phyloP scores from a whole-genome alignment of 1,140 invertebrate species.

The Cyrtorhinus lividipennis region DNA sequence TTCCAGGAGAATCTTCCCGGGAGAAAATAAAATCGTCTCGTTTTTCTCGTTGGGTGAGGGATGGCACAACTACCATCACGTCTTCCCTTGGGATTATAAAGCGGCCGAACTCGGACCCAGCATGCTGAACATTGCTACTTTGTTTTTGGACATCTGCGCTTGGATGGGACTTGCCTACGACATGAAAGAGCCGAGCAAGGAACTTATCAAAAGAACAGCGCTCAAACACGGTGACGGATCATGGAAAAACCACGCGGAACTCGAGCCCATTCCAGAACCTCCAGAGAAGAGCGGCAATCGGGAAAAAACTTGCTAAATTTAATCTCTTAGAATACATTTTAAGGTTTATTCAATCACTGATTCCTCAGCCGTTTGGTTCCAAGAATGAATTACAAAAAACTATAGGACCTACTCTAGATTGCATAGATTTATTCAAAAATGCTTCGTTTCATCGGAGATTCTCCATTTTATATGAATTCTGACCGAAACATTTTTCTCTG shows the following conservation, averaged over 20 bases:
- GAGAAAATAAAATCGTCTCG: slow-evolving; percentile 44
- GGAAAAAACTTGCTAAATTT: too few relatives aligned
- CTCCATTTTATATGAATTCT: too few relatives aligned
- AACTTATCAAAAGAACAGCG: slow-evolving; percentile 30
- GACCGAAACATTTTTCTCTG: too few relatives aligned
- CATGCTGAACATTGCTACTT: slow-evolving; percentile 34
- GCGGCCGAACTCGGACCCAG: slow-evolving; percentile 45
- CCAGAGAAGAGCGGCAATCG: too few relatives aligned
- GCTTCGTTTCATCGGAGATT: too few relatives aligned
- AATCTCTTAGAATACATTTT: too few relatives aligned
- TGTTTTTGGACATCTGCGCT: slow-evolving; percentile 35
- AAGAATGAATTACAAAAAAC: too few relatives aligned
- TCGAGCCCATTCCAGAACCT: slow-evolving; percentile 32
- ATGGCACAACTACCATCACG: slow-evolving; percentile 71
- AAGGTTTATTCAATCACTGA: too few relatives aligned
- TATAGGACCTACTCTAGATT: too few relatives aligned
- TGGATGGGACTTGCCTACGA: slow-evolving; percentile 46
- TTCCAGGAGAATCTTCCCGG: slow-evolving; percentile 46
- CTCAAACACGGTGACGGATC: slow-evolving; percentile 41
- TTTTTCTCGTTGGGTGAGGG: slow-evolving; percentile 44
- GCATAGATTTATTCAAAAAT: too few relatives aligned
- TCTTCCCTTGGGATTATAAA: slow-evolving; percentile 88
- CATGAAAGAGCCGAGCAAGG: slow-evolving; percentile 35
- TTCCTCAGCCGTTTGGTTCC: too few relatives aligned
- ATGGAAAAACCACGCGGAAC: neutral